A percentile compares a stretch with the other conserved stretches of the same genome.
Conservation (phyloP, 2,888 invertebrate species). For the Drosophila merina region DNA sequence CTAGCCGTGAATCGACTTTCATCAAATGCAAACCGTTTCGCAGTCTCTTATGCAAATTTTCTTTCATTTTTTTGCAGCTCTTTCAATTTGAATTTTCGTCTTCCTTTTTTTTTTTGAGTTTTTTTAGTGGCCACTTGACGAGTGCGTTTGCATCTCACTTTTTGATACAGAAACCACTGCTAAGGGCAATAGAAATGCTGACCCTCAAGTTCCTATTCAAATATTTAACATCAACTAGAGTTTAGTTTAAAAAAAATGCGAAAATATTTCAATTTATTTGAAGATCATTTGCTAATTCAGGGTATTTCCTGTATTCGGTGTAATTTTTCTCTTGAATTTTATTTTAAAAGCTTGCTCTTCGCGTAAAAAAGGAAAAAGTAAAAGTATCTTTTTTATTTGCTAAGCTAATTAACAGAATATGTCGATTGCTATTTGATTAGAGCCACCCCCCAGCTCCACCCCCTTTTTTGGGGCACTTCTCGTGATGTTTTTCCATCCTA, state of each 20-base stretch:
- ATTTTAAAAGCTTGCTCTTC: conserved; percentile 9
- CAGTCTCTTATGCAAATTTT: conserved; percentile 51
- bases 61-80: conserved; percentile 37
- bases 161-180: conserved; percentile 27
- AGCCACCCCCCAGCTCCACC: conserved; percentile 1
- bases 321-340: neutral
- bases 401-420: conserved; percentile 36
- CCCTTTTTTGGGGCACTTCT: conserved; percentile 4
- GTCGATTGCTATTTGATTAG: conserved; percentile 40
- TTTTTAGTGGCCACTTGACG: conserved; percentile 31
- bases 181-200: conserved; percentile 11
- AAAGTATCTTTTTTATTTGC: conserved; percentile 31
- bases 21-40: conserved; percentile 63
- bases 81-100: conserved; percentile 35
- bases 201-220: neutral
- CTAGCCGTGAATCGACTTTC: conserved; percentile 58
- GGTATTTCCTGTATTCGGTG: neutral
- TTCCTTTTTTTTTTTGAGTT: conserved; percentile 26
- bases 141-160: conserved; percentile 44
- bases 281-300: too few relatives aligned
- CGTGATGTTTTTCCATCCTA: conserved; percentile 20
- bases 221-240: neutral
- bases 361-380: conserved; percentile 11
- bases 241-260: neutral
- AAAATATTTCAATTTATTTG: neutral